Percentiles rank a stretch among this genome's conserved stretches.
Conservation (phyloP, 2,113 vertebrate species). For the Toxotes jaculatrix region DNA sequence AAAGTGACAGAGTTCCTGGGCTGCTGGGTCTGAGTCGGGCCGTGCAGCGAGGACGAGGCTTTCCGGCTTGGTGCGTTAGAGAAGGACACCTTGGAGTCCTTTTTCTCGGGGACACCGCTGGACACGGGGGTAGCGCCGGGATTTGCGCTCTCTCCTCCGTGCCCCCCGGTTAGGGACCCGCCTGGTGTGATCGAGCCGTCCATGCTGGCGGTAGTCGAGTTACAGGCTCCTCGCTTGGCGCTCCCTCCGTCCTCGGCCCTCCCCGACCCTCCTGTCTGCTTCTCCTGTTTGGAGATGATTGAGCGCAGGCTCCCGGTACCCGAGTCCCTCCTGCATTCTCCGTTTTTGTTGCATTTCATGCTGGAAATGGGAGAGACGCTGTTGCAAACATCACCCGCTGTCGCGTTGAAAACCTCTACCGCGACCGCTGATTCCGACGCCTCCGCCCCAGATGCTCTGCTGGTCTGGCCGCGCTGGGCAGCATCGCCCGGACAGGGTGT, state of each 20-base stretch:
- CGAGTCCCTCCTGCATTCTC: constrained; percentile 87
- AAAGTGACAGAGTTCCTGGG: constrained; percentile 87
- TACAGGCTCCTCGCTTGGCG: constrained; percentile 79
- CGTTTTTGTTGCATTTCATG: constrained; percentile 90
- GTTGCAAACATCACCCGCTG: constrained; percentile 78
- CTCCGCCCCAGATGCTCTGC: constrained; percentile 75
- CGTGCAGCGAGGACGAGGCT: constrained; percentile 86
- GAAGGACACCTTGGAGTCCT: constrained; percentile 89
- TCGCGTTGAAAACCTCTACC: constrained; percentile 73
- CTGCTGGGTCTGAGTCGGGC: constrained; percentile 79
- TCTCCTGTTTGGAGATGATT: constrained; percentile 84
- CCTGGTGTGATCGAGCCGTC: constrained; percentile 82
- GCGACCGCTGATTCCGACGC: constrained; percentile 69
- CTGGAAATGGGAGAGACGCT: constrained; percentile 77
- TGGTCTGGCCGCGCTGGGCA: constrained; percentile 75
- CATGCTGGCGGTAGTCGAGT: constrained; percentile 84
- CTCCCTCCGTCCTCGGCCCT: constrained; percentile 80
- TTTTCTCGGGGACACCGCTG: constrained; percentile 84
- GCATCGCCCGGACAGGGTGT: constrained; percentile 82
- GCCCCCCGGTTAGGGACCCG: constrained; percentile 77
- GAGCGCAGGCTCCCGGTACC: constrained; percentile 85
- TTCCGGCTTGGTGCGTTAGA: constrained; percentile 88
- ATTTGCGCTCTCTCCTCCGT: constrained; percentile 76
- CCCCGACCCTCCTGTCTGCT: constrained; percentile 72
- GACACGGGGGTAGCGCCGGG: constrained; percentile 73